Evolutionary conservation across 2,888 invertebrate genomes (phyloP), one percentile per base, ranked within the genome.

Genomic region (Phragmatobia fuliginosa): DNA sequence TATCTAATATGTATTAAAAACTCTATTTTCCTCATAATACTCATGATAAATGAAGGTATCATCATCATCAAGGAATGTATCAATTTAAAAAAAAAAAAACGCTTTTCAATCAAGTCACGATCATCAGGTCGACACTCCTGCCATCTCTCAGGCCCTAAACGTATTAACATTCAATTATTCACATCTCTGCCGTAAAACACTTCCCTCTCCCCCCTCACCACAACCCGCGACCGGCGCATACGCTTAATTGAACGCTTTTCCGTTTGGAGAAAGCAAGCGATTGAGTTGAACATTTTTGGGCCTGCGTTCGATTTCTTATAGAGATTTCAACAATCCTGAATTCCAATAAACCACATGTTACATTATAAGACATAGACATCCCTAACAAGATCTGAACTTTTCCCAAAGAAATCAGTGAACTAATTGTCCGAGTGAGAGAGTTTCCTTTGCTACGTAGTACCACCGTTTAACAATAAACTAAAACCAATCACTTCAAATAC

Each of bases 221-320:
- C 66, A 52, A 62, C 41, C 70, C 77, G 65, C 80, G 76, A 74
- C 74, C 71, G 80, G 82, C 81, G 82, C 80, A 69, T 76, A 79
- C 85, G 84, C 86, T 87, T 87, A 90, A 91, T 91, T 91, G 87
- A 87, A 87, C 89, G 88, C 89, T 89, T 92, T 90, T 91, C 91
- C 91, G 91, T 86, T 86, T 75, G 86, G 92, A 87, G 93, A 93
- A 93, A 93, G 93, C 89, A 83, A 80, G 83, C 87, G 85, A 89
- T 89, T 85, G 86, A 88, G 86, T 87, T 90, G 86, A 88, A 89
- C 84, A 82, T 77, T 87, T 88, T 87, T 84, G 86, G 85, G 83
- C 81, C 81, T 77, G 76, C 83, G 72, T 84, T 82, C 76, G 82
- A 77, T 81, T 82, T 79, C 75, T 70, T 71, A 74, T 78, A 67